A percentile compares a stretch with the other conserved stretches of the same genome.
These are phyloP conservation scores for Ictidomys tridecemlineatus DNA, from an alignment of 2,113 vertebrate species.

Conservation along the genomic window DNA sequence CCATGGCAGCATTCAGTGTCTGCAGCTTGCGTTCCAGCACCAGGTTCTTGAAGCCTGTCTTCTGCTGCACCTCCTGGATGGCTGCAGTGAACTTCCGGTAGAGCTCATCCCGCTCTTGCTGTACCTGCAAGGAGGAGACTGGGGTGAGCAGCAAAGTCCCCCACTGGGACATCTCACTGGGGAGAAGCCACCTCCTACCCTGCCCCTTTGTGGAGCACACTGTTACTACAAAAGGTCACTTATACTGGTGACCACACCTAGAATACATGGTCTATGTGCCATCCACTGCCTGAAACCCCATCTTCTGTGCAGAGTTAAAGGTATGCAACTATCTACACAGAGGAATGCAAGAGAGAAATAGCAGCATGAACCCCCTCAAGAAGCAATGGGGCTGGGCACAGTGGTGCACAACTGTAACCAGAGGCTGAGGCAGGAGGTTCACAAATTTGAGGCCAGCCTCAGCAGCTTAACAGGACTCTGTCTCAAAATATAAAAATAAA, in stretches of 20 bases:
- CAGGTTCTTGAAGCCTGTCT: constrained; percentile 89
- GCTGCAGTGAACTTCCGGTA: constrained; percentile 89
- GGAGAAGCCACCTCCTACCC: not conserved
- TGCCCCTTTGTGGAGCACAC: no score
- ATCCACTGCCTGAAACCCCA: not conserved
- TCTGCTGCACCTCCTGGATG: constrained; percentile 91
- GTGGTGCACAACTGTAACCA: no score
- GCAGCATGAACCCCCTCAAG: not conserved
- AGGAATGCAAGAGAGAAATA: not conserved
- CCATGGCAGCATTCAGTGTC: constrained; percentile 84
- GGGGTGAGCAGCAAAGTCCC: not conserved
- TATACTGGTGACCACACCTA: no score
- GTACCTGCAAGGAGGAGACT: constrained; percentile 87
- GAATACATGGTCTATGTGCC: not conserved
- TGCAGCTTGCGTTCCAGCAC: constrained; percentile 91
- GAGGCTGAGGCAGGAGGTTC: no score
- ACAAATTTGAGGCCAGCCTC: no score
- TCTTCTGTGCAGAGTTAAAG: no score
- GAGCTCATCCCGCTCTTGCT: constrained; percentile 92
- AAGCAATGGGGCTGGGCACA: not conserved
- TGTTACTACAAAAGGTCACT: no score
- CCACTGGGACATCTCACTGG: accelerated
- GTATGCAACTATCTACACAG: not conserved
- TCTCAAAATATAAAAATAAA: no score
- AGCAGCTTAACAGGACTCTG: no score